Evolutionary conservation across 2,797 vertebrate genomes (phyloP), one percentile per base, ranked within the genome.

Genomic region (Simalia tracyae): DNA sequence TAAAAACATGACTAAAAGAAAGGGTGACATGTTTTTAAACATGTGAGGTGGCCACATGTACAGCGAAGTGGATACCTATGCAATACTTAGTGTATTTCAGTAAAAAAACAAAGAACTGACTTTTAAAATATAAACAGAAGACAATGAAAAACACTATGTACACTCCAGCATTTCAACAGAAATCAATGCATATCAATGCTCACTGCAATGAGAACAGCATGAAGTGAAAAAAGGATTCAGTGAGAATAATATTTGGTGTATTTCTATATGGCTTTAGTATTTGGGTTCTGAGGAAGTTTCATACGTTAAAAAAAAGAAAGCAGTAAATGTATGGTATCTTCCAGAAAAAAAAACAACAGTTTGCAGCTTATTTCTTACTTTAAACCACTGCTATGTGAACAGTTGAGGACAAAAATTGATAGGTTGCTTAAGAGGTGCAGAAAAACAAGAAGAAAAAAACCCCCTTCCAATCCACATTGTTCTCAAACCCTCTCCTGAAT

Each of bases 111-210:
- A 86, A 72, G 56, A 19, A 26, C 11, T 86, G 14, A 26, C 12
- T 61, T 50, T 61, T 60, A 92, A 60, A 86, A 86, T 89, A 89
- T 60, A 89, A 60, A 86, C 64, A 92, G 85, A 54, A 10, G 50
- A 14, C 36, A 89, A 60, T 60, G 64, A 85, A 57, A 91, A 64
- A 24, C 1, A 61, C 28, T 14, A 31, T 31, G 56, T 72, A 9
- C 61, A 72, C 76, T 86, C 9, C 36, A 86, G 3, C 56, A 26
- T 72, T 68, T 31, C 9, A 86, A 72, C 68, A 60, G 15, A 42
- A 68, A 36, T 66, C 50, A 57, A 57, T 68, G 46, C 2, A n/a
- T 63, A 68, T 28, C 24, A 92, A 63, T 92, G 72, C 24, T 56
- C 60, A 84, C 24, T 66, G 59, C 46, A 87, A 36, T 87, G 46